Evolutionary conservation across 2,113 vertebrate species (phyloP).

Genomic region (Cyanoliseus patagonus): DNA sequence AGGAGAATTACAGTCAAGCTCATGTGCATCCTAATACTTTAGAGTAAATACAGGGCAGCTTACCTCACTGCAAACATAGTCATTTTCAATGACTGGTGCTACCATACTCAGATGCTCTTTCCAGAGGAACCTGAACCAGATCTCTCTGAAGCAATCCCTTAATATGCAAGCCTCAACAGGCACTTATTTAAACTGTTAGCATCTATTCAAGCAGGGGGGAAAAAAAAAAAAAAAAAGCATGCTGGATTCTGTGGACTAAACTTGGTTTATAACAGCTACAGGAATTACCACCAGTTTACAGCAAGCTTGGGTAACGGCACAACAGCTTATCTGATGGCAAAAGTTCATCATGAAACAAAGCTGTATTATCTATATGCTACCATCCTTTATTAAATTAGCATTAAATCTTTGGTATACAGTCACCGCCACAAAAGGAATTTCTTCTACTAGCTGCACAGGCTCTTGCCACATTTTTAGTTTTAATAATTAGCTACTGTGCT

Average conservation of each 20-base stretch:
- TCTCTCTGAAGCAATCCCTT: background rate
- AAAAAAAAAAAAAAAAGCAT: background rate
- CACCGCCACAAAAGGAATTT: slow-evolving; percentile 87
- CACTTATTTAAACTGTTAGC: background rate
- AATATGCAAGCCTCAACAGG: background rate
- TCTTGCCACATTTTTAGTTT: slow-evolving; percentile 53
- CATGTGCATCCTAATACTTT: background rate
- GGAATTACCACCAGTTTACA: background rate
- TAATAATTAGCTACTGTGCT: slow-evolving; percentile 73
- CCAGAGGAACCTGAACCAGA: slow-evolving; percentile 1
- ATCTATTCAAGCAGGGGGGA: background rate
- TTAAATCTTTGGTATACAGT: slow-evolving; percentile 8
- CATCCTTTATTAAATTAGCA: slow-evolving; percentile 28
- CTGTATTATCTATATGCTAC: background rate
- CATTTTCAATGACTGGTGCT: background rate
- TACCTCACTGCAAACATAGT: background rate
- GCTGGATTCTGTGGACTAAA: background rate
- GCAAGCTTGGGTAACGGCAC: background rate
- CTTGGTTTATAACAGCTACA: background rate
- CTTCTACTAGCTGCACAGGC: slow-evolving; percentile 67
- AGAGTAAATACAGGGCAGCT: background rate
- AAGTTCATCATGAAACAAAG: slow-evolving; percentile 7
- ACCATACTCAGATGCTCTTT: background rate
- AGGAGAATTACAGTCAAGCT: background rate
- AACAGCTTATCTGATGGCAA: background rate